A percentile compares a stretch with the other conserved stretches of the same genome.
Conservation (phyloP, 2,797 vertebrate species). For the Manis crassicaudata region DNA sequence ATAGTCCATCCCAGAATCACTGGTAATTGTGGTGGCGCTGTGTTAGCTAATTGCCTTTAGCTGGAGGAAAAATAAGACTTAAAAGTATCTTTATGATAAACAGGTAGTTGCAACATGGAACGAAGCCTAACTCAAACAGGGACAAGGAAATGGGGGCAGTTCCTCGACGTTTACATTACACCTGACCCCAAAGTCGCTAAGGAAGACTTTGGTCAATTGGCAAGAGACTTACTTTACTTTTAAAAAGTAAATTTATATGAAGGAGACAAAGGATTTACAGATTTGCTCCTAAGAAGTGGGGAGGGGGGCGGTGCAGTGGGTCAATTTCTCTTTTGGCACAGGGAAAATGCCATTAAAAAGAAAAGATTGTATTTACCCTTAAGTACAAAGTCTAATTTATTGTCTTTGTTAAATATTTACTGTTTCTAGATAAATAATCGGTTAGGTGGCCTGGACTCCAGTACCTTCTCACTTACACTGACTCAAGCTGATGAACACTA, state of each 20-base stretch:
- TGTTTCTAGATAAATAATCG: not conserved
- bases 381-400: conserved; percentile 26
- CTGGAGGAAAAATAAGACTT: not conserved
- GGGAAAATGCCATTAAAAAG: not conserved
- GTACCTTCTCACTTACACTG: not conserved
- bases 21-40: not conserved
- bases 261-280: not conserved
- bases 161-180: not conserved
- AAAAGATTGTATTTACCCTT: not conserved
- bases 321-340: not conserved
- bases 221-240: not conserved
- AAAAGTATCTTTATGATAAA: not conserved
- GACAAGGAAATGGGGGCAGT: too few species aligned
- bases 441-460: not conserved
- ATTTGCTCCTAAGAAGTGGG: not conserved
- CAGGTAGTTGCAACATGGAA: not conserved
- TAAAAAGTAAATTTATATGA: not conserved
- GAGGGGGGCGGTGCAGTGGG: too few species aligned
- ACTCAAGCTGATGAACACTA: not conserved
- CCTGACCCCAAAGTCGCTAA: not conserved
- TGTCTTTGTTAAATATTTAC: not conserved
- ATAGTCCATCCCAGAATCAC: not conserved
- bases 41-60: conserved; percentile 1
- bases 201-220: conserved; percentile 7
- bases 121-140: not conserved